Base-by-base conservation (phyloP, 2,113 vertebrate genomes). In the Sus scrofa region DNA sequence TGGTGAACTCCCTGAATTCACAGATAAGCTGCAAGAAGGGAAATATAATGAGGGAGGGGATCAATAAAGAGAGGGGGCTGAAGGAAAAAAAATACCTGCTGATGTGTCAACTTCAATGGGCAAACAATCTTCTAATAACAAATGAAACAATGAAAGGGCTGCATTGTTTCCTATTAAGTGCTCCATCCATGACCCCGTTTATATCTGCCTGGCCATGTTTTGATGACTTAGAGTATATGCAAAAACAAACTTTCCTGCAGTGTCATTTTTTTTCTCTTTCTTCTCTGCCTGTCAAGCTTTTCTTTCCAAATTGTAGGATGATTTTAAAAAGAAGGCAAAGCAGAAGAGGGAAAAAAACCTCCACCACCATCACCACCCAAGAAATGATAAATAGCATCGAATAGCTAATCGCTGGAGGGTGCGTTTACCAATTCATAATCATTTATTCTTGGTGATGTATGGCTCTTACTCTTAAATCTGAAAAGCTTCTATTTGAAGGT, bases 391-490 rank as follows among this genome's bases (percentile, higher is more conserved):
- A 99, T 99, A 98, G 98, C 95, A 58, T 98, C 96, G 98, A 98
- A 99, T 98, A 98, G 98, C 98, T 99, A 98, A 99, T 99, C 98
- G 99, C 99, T 99, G 99, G 99, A 99, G 99, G 99, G 99, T 98
- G 98, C 98, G 97, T 99, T 99, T 98, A 98, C 98, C 98, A 98
- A 99, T 99, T 98, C 99, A 98, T 99, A 99, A 99, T 99, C 98
- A 99, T 99, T 99, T 99, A 98, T 99, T 98, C 99, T 99, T 98
- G 98, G 98, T 99, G 99, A 99, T 99, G 98, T 99, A 99, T 99
- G 99, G 98, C 98, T 98, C 98, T 99, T 98, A 99, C 99, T 99
- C 98, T 98, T 98, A 98, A 98, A 99, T 99, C 98, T 99, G 99
- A 99, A 99, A 99, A 99, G 98, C 98, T 98, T 98, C 98, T 98